Evolutionary conservation across 2,113 vertebrate genomes (phyloP).

Genomic region (Phocoena sinus): DNA sequence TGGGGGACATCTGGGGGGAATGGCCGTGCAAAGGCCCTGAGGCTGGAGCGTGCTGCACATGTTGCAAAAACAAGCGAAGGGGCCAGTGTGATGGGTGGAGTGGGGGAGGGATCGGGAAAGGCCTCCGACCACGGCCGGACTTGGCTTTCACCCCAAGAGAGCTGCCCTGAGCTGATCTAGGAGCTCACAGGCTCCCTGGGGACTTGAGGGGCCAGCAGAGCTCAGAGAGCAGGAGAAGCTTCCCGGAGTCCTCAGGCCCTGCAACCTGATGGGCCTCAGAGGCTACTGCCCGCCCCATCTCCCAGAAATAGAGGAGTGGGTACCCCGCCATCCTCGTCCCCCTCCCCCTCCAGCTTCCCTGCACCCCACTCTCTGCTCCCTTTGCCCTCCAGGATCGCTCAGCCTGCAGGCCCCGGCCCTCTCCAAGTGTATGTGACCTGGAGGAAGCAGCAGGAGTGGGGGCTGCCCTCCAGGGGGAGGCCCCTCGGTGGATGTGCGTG

Average conservation of each 20-base stretch:
- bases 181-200: background rate
- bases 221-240: background rate
- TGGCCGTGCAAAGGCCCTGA: background rate
- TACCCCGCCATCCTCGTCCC: background rate
- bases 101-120: rapidly evolving
- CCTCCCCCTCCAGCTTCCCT: constrained; percentile 52
- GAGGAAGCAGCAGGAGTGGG: background rate
- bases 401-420: constrained; percentile 69
- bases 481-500: constrained; percentile 47
- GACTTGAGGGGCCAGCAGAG: background rate
- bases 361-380: constrained; percentile 54
- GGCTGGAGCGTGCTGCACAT: background rate
- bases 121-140: background rate
- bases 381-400: background rate
- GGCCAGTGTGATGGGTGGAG: background rate
- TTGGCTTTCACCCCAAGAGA: background rate
- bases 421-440: constrained; percentile 59
- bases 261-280: background rate
- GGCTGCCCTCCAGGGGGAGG: constrained; percentile 57
- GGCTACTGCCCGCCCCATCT: background rate
- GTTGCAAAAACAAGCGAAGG: background rate
- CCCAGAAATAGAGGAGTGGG: background rate
- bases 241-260: background rate
- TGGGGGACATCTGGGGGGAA: too few relatives aligned
- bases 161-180: background rate